Conservation (phyloP, 1,140 invertebrate genomes). For the Geopemphigus sp. region DNA sequence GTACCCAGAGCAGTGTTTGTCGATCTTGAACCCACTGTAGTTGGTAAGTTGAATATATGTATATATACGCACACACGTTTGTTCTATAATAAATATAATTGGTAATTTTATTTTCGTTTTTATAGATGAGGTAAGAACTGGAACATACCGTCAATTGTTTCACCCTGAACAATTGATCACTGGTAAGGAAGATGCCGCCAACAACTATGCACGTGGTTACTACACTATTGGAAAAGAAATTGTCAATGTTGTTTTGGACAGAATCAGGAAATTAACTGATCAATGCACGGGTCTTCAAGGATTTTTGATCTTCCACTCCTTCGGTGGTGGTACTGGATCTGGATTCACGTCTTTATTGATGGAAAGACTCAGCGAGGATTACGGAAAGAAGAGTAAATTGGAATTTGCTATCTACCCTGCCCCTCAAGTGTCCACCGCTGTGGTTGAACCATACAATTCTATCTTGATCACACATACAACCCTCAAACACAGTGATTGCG, state of each 20-base stretch:
- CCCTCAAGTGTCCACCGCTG: conserved; percentile 66
- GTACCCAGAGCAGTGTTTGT: conserved; percentile 67
- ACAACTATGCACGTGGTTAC: conserved; percentile 68
- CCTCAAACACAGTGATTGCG: conserved; percentile 67
- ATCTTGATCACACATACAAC: conserved; percentile 65
- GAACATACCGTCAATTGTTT: conserved; percentile 63
- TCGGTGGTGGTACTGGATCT: conserved; percentile 86
- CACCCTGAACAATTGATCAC: conserved; percentile 66
- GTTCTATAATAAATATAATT: background rate
- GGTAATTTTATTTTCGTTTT: no score
- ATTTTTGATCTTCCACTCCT: conserved; percentile 82
- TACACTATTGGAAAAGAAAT: conserved; percentile 77
- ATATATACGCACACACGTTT: no score
- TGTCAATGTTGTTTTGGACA: conserved; percentile 68
- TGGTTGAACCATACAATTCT: conserved; percentile 71
- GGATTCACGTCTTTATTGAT: conserved; percentile 69
- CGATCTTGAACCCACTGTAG: conserved; percentile 69
- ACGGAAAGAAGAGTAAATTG: conserved; percentile 69
- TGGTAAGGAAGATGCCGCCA: conserved; percentile 68
- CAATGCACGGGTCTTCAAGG: conserved; percentile 79
- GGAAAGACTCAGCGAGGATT: conserved; percentile 67
- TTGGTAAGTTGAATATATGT: conserved; percentile 56
- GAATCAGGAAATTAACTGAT: conserved; percentile 71
- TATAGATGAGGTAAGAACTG: conserved; percentile 62
- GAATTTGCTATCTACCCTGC: conserved; percentile 71